A percentile compares a stretch with the other conserved stretches of the same genome.
phyloP scores from a whole-genome alignment of 2,888 invertebrate genomes.

The Ellobium chinense region DNA sequence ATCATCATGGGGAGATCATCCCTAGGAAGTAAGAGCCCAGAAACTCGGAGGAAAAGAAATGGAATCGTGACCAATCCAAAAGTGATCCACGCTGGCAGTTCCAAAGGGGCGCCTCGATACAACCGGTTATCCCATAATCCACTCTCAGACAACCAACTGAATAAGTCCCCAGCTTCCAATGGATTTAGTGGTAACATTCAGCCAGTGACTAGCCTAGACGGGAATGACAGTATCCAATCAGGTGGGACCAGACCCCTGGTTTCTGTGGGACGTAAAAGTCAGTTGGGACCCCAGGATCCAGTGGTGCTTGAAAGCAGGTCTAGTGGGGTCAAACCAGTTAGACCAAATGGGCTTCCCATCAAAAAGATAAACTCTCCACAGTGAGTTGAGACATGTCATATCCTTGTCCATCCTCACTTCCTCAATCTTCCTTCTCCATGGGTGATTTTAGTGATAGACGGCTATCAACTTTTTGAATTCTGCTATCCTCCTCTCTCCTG shows the following conservation, averaged over 20 bases:
- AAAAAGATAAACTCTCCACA: constrained; percentile 40
- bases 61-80: constrained; percentile 80
- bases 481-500: neutral
- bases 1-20: constrained; percentile 54
- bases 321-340: constrained; percentile 22
- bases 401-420: neutral
- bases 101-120: constrained; percentile 11
- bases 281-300: neutral
- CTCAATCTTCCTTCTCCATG: no score
- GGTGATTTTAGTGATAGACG: no score
- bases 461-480: no score
- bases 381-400: neutral
- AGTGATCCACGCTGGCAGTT: constrained; percentile 57
- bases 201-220: neutral
- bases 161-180: neutral
- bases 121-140: constrained; percentile 5
- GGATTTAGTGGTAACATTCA: neutral
- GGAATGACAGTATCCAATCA: neutral
- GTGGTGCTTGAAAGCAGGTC: neutral
- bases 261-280: neutral
- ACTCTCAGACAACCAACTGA: neutral
- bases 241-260: neutral
- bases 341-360: constrained; percentile 44
- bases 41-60: constrained; percentile 75
- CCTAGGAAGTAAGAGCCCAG: constrained; percentile 71